Evolutionary conservation across 2,888 invertebrate genomes (phyloP), one percentile per base, ranked within the genome.

Genomic region (Arge pagana): DNA sequence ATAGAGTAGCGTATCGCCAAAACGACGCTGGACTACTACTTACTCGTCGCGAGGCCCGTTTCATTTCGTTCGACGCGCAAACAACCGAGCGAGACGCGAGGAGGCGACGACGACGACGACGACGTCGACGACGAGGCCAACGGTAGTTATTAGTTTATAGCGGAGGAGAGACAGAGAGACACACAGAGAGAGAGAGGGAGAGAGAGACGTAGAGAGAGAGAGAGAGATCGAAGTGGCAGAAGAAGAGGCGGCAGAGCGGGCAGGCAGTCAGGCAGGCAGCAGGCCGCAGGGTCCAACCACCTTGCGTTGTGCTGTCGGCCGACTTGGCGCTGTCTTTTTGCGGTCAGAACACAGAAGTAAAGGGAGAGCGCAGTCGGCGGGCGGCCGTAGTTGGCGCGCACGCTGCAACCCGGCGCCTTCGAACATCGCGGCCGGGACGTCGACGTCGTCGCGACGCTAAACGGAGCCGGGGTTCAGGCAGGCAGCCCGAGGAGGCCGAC

Each of bases 401-500:
- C 31, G 33, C 45, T 45, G 45, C 45, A 45, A 24, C 45, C 45
- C 45, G 45, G 45, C 45, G 45, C 45, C 45, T 45, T 45, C 45
- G 31, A 45, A 45, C 45, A 45, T 45, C 45, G n/a, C n/a, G 33
- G 45, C 35, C 24, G 45, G 45, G 33, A 45, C 45, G 45, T 45
- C 33, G 31, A 45, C 31, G 45, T 42, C 45, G 33, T 33, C 45
- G 45, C 45, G 45, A 45, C 33, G 45, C 33, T 33, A 33, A 33
- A 31, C 43, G 19, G 11, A 18, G 26, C 28, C 40, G 7, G n/a
- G n/a, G n/a, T n/a, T 48, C 53, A 59, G 24, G 45, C 33, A 45
- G 57, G 56, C 54, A 55, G 50, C 31, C 55, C 55, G 30, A 53
- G 60, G 36, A 56, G 50, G 52, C 43, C 40, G 52, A 43, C 43